phyloP scores from a whole-genome alignment of 2,797 vertebrate species.

The Acanthurus tractus region DNA sequence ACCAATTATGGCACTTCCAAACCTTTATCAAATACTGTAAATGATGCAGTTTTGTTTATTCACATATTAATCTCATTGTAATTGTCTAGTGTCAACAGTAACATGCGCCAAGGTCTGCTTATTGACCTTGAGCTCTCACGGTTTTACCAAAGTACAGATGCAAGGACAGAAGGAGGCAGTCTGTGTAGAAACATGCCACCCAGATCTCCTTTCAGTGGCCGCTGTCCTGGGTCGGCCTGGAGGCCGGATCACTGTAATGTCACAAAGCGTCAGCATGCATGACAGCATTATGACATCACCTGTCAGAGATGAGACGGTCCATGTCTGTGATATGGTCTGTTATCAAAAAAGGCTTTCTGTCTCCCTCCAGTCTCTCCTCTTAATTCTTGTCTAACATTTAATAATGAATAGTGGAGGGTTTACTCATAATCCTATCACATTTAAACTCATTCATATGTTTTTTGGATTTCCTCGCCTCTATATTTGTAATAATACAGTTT shows the following conservation, averaged over 20 bases:
- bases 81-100: not conserved
- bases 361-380: not conserved
- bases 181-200: slow-evolving; percentile 18
- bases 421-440: not conserved
- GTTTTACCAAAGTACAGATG: not conserved
- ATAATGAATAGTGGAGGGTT: not conserved
- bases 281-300: slow-evolving; percentile 35
- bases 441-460: not conserved
- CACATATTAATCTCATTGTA: not conserved
- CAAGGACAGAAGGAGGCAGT: slow-evolving; percentile 7
- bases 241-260: slow-evolving; percentile 22
- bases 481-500: not conserved
- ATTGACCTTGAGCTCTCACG: not conserved
- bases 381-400: not conserved
- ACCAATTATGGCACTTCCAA: no score
- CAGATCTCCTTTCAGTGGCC: slow-evolving; percentile 10
- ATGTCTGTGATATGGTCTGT: slow-evolving; percentile 16
- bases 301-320: slow-evolving; percentile 25
- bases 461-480: not conserved
- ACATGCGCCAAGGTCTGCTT: not conserved
- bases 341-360: not conserved
- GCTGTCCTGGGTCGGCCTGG: not conserved
- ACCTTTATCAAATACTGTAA: no score
- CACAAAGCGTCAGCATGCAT: slow-evolving; percentile 24
- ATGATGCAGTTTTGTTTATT: not conserved